Conservation (phyloP, 2,113 vertebrate genomes). For the Pristiophorus japonicus region DNA sequence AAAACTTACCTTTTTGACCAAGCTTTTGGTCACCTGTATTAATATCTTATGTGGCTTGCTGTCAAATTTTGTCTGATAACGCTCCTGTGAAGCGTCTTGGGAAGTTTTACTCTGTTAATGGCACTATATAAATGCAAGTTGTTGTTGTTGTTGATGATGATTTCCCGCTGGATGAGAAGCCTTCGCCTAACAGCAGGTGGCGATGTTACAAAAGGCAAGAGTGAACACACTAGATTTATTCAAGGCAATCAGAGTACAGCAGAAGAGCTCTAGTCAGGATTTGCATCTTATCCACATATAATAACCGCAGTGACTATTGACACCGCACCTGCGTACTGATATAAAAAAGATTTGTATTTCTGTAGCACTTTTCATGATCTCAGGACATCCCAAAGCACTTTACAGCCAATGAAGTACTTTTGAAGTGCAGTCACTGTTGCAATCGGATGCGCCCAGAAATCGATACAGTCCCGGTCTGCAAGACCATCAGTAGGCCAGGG, state of each 20-base stretch:
- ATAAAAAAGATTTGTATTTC: not conserved
- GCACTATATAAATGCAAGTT: not conserved
- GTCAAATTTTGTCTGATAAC: not conserved
- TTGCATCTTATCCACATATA: not conserved
- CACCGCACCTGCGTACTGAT: not conserved
- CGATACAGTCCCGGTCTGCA: too few relatives aligned
- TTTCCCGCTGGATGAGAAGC: not conserved
- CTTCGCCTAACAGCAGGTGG: not conserved
- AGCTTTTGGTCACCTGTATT: not conserved
- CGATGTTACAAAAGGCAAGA: slow-evolving; percentile 11
- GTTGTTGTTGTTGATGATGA: not conserved
- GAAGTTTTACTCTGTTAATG: not conserved
- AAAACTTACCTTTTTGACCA: not conserved
- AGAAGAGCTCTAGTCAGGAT: not conserved
- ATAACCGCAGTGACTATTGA: not conserved
- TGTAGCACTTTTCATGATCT: not conserved
- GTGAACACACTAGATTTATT: not conserved
- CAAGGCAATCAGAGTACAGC: not conserved
- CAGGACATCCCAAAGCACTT: not conserved
- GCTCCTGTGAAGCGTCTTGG: not conserved
- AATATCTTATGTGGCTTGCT: not conserved
- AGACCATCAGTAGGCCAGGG: too few relatives aligned
- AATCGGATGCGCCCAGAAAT: too few relatives aligned
- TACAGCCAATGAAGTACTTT: too few relatives aligned
- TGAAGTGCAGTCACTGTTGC: not conserved